Evolutionary conservation across 2,113 vertebrate genomes (phyloP).

Genomic region (Elgaria multicarinata): DNA sequence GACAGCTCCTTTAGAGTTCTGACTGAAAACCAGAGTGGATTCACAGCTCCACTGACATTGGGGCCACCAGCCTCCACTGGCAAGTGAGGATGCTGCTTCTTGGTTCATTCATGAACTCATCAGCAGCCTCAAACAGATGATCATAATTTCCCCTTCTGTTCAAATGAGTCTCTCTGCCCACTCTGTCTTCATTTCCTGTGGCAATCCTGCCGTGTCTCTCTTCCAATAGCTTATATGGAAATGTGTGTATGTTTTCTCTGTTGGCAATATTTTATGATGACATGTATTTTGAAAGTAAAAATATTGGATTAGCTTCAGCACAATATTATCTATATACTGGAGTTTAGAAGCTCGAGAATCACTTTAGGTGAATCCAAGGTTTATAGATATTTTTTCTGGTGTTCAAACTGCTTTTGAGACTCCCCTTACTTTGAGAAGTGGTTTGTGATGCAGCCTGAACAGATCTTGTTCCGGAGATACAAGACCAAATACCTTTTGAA

Average conservation of each 20-base stretch:
- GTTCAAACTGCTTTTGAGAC: not conserved
- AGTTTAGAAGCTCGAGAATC: not conserved
- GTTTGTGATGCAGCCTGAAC: not conserved
- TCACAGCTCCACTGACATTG: too few species aligned
- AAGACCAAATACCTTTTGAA: not conserved
- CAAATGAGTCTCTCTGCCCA: not conserved
- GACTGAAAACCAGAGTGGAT: too few species aligned
- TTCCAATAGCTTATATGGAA: not conserved
- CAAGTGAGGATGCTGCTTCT: not conserved
- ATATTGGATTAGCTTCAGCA: not conserved
- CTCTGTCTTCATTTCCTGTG: not conserved
- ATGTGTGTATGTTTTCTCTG: not conserved
- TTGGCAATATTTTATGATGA: not conserved
- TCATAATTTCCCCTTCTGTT: constrained; percentile 5
- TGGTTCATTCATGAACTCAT: constrained; percentile 2
- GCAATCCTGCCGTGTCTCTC: not conserved
- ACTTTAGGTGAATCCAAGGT: not conserved
- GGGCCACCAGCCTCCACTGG: too few species aligned
- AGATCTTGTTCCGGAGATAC: not conserved
- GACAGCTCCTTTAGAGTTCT: too few species aligned
- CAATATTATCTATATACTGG: not conserved
- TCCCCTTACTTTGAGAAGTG: not conserved
- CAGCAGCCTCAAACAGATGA: not conserved
- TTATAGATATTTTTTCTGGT: not conserved
- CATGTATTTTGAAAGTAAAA: not conserved